A percentile compares a stretch with the other conserved stretches of the same genome.
These are phyloP conservation scores for Diabrotica virgifera DNA, from an alignment of 1,140 invertebrate species.

Conservation along the genomic window DNA sequence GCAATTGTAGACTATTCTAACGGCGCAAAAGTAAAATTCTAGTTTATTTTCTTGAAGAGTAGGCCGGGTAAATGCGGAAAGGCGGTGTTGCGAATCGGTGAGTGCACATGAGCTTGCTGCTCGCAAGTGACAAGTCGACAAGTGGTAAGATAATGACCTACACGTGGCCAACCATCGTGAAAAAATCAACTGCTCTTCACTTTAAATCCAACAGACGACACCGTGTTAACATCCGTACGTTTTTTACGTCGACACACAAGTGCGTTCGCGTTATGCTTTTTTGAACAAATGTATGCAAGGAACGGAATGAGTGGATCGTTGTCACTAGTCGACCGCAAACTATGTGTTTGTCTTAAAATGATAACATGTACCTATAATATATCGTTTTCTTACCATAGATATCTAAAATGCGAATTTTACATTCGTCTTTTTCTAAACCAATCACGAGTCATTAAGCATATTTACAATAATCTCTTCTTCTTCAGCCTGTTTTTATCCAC, in stretches of 20 bases:
- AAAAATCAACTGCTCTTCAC: constrained; percentile 8
- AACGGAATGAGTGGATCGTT: neutral
- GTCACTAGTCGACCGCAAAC: too few species aligned
- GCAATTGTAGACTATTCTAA: neutral
- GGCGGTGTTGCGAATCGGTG: constrained; percentile 19
- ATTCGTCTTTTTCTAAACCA: too few species aligned
- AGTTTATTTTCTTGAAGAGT: constrained; percentile 18
- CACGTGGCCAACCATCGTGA: constrained; percentile 16
- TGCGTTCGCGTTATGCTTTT: neutral
- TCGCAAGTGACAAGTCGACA: constrained; percentile 21
- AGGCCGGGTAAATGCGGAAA: constrained; percentile 4
- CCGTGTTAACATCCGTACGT: neutral
- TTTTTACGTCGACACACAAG: neutral
- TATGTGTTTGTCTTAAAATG: too few species aligned
- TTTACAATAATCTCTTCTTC: too few species aligned
- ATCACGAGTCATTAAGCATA: too few species aligned
- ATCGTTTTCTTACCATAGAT: too few species aligned
- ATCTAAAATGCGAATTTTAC: too few species aligned
- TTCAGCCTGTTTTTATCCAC: too few species aligned
- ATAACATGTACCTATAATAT: too few species aligned
- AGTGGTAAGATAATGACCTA: constrained; percentile 24
- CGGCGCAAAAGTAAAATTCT: constrained; percentile 7
- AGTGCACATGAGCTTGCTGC: constrained; percentile 10
- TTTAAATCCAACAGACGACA: neutral
- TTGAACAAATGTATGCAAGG: neutral